Evolutionary conservation across 30 jellyfish, hydroid and myxozoan species (phyloP), one percentile per base, ranked within the genome.

Genomic region (Sanderia malayensis): DNA sequence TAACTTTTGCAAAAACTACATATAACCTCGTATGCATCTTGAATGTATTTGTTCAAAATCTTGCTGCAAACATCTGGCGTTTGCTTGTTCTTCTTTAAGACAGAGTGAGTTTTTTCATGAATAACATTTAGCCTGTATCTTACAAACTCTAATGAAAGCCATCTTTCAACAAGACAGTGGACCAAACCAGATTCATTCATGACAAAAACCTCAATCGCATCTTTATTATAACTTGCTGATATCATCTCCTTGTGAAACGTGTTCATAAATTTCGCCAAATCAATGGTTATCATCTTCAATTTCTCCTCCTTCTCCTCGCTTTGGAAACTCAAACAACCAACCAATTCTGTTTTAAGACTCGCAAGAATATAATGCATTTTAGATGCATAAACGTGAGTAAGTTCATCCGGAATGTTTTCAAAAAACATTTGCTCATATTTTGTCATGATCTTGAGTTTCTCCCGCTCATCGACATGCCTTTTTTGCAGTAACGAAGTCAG

Each of bases 391-490:
- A 53, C 62, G 0, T 32, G 31, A 37, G 59, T 0, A 22, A 63
- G 69, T 32, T 64, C 52, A 6, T 17, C 22, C 22, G 59, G 58
- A 17, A 66, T 29, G 2, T 59, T 21, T 45, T 77, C 81, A 30
- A 46, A 77, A 24, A 77, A 23, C 74, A 77, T 27, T 34, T 77
- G 89, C 41, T 77, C 89, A 66, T 63, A 77, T 49, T 53, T 77
- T 29, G 89, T 33, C 29, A 34, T 61, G 9, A 77, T 58, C 22
- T 63, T 29, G 28, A 77, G 24, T 31, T 77, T 77, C 75, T 77
- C 89, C 2, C 26, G 49, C 47, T 77, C 89, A 49, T 66, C 65
- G 11, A 77, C 49, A 30, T 26, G 33, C 27, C 70, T 64, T 34
- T 64, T 78, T 37, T 66, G 79, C 25, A 65, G 58, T 58, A 63